Percentiles rank a stretch among this genome's conserved stretches.
phyloP scores from a whole-genome alignment of 2,113 vertebrate genomes.

The Salvelinus alpinus region DNA sequence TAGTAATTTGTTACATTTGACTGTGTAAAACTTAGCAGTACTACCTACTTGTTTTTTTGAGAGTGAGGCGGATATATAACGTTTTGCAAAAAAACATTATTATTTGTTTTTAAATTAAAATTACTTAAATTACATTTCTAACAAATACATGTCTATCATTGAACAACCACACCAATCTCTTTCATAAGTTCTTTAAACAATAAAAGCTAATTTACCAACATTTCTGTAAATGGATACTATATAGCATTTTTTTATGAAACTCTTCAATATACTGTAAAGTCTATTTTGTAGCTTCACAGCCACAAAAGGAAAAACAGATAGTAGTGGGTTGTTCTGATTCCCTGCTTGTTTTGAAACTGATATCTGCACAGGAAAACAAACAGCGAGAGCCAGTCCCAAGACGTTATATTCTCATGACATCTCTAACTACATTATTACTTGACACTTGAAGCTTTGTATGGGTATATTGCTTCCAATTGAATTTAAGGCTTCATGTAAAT shows the following conservation, averaged over 20 bases:
- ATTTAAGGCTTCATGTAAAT: not conserved
- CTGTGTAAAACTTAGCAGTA: no score
- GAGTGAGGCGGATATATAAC: no score
- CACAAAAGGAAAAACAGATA: not conserved
- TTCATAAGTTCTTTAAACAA: no score
- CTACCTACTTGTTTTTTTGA: no score
- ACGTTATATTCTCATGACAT: not conserved
- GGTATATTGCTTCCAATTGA: not conserved
- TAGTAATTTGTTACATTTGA: no score
- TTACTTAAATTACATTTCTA: no score
- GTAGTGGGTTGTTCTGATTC: slow-evolving; percentile 3
- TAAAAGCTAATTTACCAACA: not conserved
- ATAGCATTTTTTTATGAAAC: not conserved
- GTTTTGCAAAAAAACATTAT: no score
- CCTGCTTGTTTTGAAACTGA: slow-evolving; percentile 7
- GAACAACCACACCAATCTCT: no score
- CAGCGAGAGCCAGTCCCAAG: not conserved
- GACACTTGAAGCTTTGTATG: not conserved
- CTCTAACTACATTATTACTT: not conserved
- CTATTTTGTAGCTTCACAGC: slow-evolving; percentile 5
- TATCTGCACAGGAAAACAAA: not conserved
- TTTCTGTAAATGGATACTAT: no score
- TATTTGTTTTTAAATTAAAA: no score
- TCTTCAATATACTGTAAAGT: slow-evolving; percentile 3
- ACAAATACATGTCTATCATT: no score